Conservation (phyloP, 2,797 vertebrate species). For the Dendrocincla tyrannina region DNA sequence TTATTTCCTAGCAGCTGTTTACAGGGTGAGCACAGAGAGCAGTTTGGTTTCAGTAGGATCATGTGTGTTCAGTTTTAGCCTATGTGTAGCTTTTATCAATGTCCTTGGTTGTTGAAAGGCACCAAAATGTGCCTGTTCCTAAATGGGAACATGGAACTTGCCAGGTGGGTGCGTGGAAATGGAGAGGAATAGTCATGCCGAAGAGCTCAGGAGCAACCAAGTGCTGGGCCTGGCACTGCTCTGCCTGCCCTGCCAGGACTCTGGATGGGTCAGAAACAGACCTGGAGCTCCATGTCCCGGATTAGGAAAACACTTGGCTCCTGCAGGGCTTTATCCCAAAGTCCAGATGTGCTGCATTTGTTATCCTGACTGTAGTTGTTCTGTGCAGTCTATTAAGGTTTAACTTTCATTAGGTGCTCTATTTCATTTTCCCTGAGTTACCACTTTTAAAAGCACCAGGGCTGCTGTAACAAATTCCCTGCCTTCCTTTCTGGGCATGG, state of each 20-base stretch:
- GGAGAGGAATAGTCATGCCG: neutral
- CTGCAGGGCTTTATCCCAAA: neutral
- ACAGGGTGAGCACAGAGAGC: neutral
- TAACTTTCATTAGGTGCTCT: neutral
- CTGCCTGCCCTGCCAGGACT: neutral
- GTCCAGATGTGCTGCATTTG: neutral
- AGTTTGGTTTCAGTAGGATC: neutral
- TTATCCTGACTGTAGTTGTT: neutral
- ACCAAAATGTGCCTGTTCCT: neutral
- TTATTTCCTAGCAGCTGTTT: neutral
- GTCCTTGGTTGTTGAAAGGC: neutral
- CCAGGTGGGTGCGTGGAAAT: neutral
- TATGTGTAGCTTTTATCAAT: rapidly evolving
- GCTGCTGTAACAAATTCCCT: neutral
- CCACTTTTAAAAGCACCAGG: rapidly evolving
- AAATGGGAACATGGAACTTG: rapidly evolving
- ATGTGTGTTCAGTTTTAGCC: neutral
- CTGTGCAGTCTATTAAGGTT: neutral
- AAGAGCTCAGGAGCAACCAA: neutral
- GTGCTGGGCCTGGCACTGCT: neutral
- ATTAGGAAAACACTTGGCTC: neutral
- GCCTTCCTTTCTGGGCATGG: neutral
- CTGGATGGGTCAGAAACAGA: rapidly evolving
- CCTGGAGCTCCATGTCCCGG: neutral
- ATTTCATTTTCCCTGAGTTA: neutral